Evolutionary conservation across 1,140 invertebrate species (phyloP), one percentile per base, ranked within the genome.

Genomic region (Tetramorium simillimum): DNA sequence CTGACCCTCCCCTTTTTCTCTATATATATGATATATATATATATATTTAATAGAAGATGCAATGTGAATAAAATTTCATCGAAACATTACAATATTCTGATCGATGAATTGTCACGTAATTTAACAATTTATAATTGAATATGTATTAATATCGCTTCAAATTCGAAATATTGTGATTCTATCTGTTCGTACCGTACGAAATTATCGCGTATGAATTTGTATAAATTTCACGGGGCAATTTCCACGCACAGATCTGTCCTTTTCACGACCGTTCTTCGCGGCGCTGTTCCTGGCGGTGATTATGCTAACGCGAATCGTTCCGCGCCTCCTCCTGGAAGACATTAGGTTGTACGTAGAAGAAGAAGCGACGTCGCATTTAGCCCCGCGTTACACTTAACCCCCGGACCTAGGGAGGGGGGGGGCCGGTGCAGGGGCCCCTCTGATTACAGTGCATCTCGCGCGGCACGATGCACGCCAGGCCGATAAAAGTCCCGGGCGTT

Each of bases 371-470:
- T 51, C 6, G 40, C 28, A 46, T n/a, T 56, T 43, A 40, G 21
- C 14, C 24, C 21, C 51, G 53, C 65, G 65, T 72, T 73, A 82
- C 51, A 60, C 24, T 73, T 73, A 82, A 82, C 53, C 40, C 21
- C 5, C 80, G 53, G 16, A 72, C 49, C 62, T 18, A 53, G 16
- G n/a, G n/a, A n/a, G n/a, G n/a, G n/a, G n/a, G n/a, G 33, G n/a
- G 62, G n/a, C n/a, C 33, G 10, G 24, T 72, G 9, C 67, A 16
- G 80, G 49, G 33, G 3, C 33, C 3, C 21, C 63, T 16, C 69
- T 75, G 69, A 84, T 84, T 84, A 84, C 24, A 75, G 80, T 49
- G 80, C 43, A 84, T 84, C 37, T 84, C 40, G 80, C 51, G 33
- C 63, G 37, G 24, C 51, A 40, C 65, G 78, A 82, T 82, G 56